phyloP scores from a whole-genome alignment of 2,797 vertebrate species.

The Pangasius mekongensis region DNA sequence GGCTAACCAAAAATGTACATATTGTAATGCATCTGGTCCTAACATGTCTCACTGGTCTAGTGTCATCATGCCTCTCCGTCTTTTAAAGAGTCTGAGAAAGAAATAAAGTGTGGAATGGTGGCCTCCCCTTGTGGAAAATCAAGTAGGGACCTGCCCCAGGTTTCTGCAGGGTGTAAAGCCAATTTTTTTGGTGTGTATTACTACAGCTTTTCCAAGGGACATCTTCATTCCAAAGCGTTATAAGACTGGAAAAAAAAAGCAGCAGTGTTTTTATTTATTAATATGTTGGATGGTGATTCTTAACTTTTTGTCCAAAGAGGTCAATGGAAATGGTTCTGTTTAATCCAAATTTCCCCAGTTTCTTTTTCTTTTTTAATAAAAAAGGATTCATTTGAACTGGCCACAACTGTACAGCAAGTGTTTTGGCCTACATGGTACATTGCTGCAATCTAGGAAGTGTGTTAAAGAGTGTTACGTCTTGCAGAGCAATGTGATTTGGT shows the following conservation, averaged over 20 bases:
- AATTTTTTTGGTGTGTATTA: slow-evolving; percentile 57
- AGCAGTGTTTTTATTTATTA: slow-evolving; percentile 59
- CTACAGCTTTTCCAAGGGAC: slow-evolving; percentile 73
- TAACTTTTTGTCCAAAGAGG: slow-evolving; percentile 81
- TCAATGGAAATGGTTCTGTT: slow-evolving; percentile 72
- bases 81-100: slow-evolving; percentile 76
- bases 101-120: slow-evolving; percentile 68
- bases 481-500: slow-evolving; percentile 71
- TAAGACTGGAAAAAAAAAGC: slow-evolving; percentile 67
- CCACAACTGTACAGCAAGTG: slow-evolving; percentile 70
- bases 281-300: slow-evolving; percentile 69
- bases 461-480: slow-evolving; percentile 70
- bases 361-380: slow-evolving; percentile 61
- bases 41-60: slow-evolving; percentile 75
- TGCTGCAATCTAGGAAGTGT: slow-evolving; percentile 70
- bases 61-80: slow-evolving; percentile 75
- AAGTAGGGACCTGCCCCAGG: slow-evolving; percentile 68
- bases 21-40: slow-evolving; percentile 78
- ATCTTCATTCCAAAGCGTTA: slow-evolving; percentile 83
- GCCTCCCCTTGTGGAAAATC: slow-evolving; percentile 66
- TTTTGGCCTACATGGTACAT: slow-evolving; percentile 66
- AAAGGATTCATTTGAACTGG: slow-evolving; percentile 65
- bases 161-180: slow-evolving; percentile 73
- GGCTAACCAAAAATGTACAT: slow-evolving; percentile 85
- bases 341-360: slow-evolving; percentile 57